phyloP scores from a whole-genome alignment of 37 sponge, comb jelly and placozoan genomes.

The Cladorhizidae sp. region DNA sequence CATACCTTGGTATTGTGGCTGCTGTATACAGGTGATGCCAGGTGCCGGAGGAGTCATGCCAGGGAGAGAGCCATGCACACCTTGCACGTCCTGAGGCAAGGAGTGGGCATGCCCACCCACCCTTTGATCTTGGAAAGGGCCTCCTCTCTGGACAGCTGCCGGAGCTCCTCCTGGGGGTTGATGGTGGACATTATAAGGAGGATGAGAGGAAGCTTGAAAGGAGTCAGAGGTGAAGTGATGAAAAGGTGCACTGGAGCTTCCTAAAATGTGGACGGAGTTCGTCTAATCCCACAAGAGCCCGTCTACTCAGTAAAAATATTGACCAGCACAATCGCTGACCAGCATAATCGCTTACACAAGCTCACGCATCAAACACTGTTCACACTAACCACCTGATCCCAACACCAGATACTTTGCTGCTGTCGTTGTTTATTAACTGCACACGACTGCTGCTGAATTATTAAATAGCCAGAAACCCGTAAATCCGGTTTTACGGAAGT shows the following conservation, averaged over 20 bases:
- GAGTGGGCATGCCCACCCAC: constrained; percentile 15
- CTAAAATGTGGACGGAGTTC: no score
- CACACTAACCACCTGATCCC: no score
- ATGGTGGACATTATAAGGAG: background rate
- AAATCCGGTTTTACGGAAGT: no score
- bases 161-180: constrained; percentile 22
- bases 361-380: no score
- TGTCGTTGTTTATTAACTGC: no score
- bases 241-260: background rate
- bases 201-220: background rate
- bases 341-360: no score
- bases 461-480: no score
- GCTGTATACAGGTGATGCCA: background rate
- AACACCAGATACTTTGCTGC: no score
- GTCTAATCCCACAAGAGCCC: no score
- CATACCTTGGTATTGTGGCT: constrained; percentile 1
- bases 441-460: no score
- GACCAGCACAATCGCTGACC: no score
- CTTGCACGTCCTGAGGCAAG: constrained; percentile 12
- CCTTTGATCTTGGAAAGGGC: constrained; percentile 23
- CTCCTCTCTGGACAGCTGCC: background rate
- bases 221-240: constrained; percentile 6
- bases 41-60: background rate
- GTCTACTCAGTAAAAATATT: no score
- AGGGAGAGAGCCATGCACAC: constrained; percentile 1